Conservation (phyloP, 2,797 vertebrate species). For the Cryptoprocta ferox region DNA sequence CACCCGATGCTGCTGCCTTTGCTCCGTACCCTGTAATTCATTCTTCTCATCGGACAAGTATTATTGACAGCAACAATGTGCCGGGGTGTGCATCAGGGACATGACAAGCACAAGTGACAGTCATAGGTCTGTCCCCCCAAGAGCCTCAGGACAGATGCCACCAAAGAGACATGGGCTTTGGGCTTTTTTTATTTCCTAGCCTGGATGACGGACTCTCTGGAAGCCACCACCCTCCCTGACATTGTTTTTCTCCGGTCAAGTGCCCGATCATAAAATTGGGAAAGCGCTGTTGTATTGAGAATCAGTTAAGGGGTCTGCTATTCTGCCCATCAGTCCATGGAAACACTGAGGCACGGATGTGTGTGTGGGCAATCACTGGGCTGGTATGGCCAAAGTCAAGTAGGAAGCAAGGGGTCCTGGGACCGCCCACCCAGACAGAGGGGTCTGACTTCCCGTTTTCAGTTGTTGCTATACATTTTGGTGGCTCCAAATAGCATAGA, state of each 20-base stretch:
- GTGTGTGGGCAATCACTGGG: background rate
- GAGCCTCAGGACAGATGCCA: background rate
- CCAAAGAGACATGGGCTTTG: no score
- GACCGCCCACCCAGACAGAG: fast-evolving
- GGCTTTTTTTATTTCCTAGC: no score
- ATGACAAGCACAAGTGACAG: background rate
- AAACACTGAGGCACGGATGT: no score
- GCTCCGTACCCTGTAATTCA: fast-evolving
- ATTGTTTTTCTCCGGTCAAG: background rate
- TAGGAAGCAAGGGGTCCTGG: no score
- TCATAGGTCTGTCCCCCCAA: background rate
- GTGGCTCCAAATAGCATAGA: background rate
- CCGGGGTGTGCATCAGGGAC: background rate
- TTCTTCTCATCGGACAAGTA: fast-evolving
- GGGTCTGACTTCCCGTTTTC: fast-evolving
- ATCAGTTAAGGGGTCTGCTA: no score
- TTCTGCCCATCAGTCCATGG: fast-evolving
- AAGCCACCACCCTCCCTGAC: background rate
- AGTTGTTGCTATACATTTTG: background rate
- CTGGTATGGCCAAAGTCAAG: fast-evolving
- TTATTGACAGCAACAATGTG: fast-evolving
- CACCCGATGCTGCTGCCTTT: background rate
- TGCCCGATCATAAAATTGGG: background rate
- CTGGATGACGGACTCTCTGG: background rate
- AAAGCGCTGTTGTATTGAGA: background rate